Percentiles rank a stretch among this genome's conserved stretches.
Conservation (phyloP, 2,797 vertebrate species). For the Girardinus metallicus region DNA sequence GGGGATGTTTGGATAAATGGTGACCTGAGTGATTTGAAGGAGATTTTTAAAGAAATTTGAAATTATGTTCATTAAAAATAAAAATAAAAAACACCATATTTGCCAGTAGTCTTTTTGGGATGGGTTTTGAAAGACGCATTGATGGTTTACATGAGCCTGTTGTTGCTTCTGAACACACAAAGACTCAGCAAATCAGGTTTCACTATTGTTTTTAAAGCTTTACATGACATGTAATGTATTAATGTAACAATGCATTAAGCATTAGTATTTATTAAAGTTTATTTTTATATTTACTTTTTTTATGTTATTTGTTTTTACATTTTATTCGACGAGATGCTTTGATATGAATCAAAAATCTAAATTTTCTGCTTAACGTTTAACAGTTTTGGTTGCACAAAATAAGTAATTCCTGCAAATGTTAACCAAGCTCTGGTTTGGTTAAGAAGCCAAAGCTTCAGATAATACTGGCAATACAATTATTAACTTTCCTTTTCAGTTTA, state of each 20-base stretch:
- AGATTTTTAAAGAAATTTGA: not conserved
- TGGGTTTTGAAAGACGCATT: not conserved
- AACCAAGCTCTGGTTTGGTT: not conserved
- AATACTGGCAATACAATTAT: too few relatives aligned
- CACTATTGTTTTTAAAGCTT: too few relatives aligned
- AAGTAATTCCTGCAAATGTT: not conserved
- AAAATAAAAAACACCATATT: not conserved
- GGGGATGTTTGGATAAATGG: not conserved
- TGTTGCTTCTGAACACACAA: not conserved
- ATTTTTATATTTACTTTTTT: not conserved
- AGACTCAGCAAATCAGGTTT: not conserved
- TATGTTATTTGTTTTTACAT: not conserved
- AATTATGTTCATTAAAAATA: not conserved
- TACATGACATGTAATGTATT: not conserved
- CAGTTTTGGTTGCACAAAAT: not conserved
- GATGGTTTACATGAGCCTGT: not conserved
- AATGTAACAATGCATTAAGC: not conserved
- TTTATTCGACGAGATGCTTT: not conserved
- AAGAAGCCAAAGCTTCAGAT: too few relatives aligned
- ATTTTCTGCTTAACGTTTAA: not conserved
- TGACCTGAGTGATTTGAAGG: not conserved
- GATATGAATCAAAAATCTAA: not conserved
- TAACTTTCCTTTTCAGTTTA: not conserved
- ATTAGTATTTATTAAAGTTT: not conserved
- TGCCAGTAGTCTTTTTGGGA: not conserved